phyloP scores from a whole-genome alignment of 2,113 vertebrate genomes.

The Crotalus viridis region DNA sequence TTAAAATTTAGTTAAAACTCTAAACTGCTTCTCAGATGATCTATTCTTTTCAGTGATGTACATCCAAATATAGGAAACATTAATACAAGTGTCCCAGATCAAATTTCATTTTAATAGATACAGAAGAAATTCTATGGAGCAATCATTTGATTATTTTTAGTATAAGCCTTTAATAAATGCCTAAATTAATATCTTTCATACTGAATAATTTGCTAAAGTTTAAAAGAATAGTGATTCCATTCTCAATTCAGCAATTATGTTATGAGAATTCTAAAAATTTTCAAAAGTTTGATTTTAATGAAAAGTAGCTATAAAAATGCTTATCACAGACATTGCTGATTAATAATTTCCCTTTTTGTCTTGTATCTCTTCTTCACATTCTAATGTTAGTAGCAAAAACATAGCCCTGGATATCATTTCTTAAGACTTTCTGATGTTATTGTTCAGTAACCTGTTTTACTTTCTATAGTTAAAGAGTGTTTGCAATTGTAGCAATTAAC shows the following conservation, averaged over 20 bases:
- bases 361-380: too few relatives aligned
- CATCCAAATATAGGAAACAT: too few relatives aligned
- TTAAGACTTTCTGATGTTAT: background rate
- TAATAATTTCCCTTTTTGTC: too few relatives aligned
- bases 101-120: background rate
- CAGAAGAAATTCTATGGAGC: background rate
- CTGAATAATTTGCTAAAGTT: background rate
- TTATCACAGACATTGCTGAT: background rate
- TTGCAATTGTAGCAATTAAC: constrained; percentile 7
- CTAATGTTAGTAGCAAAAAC: too few relatives aligned
- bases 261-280: background rate
- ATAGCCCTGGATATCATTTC: background rate
- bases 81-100: too few relatives aligned
- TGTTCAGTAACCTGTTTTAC: background rate
- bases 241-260: background rate
- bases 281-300: background rate
- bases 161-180: background rate
- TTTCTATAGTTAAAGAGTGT: background rate
- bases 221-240: background rate
- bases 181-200: background rate
- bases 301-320: background rate
- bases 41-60: too few relatives aligned
- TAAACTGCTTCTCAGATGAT: too few relatives aligned
- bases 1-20: too few relatives aligned
- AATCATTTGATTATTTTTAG: background rate